Evolutionary conservation across 2,888 invertebrate genomes (phyloP), one percentile per base, ranked within the genome.

Genomic region (Anarsia innoxiella): DNA sequence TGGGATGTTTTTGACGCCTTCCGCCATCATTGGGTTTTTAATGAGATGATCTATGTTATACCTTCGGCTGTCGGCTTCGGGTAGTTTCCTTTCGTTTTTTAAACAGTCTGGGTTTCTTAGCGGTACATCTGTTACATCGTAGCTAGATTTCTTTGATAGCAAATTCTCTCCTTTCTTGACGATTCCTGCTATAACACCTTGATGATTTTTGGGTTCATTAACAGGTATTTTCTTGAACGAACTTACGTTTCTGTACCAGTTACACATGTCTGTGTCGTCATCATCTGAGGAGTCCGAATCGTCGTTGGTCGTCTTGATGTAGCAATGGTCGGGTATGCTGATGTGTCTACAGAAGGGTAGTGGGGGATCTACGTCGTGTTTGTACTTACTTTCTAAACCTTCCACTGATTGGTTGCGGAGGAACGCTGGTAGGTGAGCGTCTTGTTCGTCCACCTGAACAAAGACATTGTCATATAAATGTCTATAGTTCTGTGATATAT

Each of bases 391-490:
- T 49, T 79, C 73, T 2, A 80, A 61, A 0, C 74, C 83, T 39
- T 83, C 83, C 0, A 70, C 82, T 2, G 84, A 84, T 49, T 84
- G 85, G 64, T 80, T 84, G 12, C 85, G 56, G 1, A 80, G 65
- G 61, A 83, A 86, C 23, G 74, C 51, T 0, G 80, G 84, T 0
- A 66, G 52, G 27, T 43, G 27, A 8, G 13, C 40, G 34, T 42
- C 52, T 31, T 23, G 37, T 25, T 23, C 41, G 16, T 56, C 57
- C 6, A n/a, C n/a, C n/a, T n/a, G n/a, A n/a, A n/a, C n/a, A n/a
- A n/a, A n/a, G n/a, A n/a, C n/a, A n/a, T n/a, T n/a, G n/a, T n/a
- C n/a, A n/a, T n/a, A n/a, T n/a, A n/a, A n/a, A n/a, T n/a, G n/a
- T n/a, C n/a, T n/a, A n/a, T n/a, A n/a, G n/a, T n/a, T n/a, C n/a